These are phyloP conservation scores for Sipunculus nudus DNA, from an alignment of 2,888 invertebrate genomes.

Conservation along the genomic window DNA sequence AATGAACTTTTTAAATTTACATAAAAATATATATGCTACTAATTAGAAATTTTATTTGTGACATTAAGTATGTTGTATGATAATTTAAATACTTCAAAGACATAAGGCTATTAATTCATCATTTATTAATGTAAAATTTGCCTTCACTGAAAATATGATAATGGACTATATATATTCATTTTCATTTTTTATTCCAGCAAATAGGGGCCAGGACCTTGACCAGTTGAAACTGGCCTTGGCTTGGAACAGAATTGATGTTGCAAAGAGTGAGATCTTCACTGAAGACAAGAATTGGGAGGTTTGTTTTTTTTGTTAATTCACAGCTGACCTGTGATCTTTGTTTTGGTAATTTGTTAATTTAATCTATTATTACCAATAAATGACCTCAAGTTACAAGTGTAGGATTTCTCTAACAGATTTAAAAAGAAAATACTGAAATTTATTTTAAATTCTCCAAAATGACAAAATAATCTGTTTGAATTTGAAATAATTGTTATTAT, in stretches of 20 bases:
- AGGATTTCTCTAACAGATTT: not conserved
- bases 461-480: too few species aligned
- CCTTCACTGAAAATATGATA: not conserved
- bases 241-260: constrained; percentile 67
- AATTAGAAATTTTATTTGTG: not conserved
- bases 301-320: not conserved
- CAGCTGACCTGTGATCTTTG: not conserved
- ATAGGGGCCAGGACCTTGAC: constrained; percentile 57
- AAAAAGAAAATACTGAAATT: too few species aligned
- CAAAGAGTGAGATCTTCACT: constrained; percentile 65
- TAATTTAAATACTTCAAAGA: too few species aligned
- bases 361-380: not conserved
- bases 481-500: too few species aligned
- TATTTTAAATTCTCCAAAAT: too few species aligned
- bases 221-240: constrained; percentile 65
- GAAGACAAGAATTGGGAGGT: constrained; percentile 63
- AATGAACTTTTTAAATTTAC: too few species aligned
- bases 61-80: not conserved
- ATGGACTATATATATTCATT: not conserved
- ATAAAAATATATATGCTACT: not conserved
- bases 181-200: constrained; percentile 45
- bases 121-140: not conserved
- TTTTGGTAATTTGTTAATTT: not conserved
- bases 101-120: not conserved
- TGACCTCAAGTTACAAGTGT: not conserved